These are phyloP conservation scores for Netelia fuscicornis DNA, from an alignment of 2,888 invertebrate species.

Conservation along the genomic window DNA sequence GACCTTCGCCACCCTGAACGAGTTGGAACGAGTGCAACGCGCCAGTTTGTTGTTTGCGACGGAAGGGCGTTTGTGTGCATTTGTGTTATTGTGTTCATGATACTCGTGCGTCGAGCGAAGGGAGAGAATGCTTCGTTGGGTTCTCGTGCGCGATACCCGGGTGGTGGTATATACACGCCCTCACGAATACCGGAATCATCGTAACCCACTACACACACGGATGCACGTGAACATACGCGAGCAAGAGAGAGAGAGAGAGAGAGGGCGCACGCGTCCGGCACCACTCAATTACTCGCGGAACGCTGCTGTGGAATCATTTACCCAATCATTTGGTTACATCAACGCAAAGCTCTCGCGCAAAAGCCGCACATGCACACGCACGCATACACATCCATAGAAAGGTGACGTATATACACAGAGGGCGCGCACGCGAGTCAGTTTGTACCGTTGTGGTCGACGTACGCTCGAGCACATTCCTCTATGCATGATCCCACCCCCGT, in stretches of 20 bases:
- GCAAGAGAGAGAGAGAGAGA: neutral
- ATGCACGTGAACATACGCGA: neutral
- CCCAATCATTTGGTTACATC: constrained; percentile 85
- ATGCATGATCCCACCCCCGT: constrained; percentile 1
- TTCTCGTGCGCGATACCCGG: too few relatives aligned
- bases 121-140: too few relatives aligned
- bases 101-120: neutral
- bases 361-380: constrained; percentile 36
- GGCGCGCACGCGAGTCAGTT: constrained; percentile 8
- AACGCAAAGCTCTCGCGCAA: constrained; percentile 76
- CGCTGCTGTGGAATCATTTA: constrained; percentile 84
- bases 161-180: neutral
- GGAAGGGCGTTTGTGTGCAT: constrained; percentile 33
- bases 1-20: neutral
- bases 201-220: too few relatives aligned
- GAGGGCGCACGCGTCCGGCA: constrained; percentile 73
- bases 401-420: constrained; percentile 4
- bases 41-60: neutral
- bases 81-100: constrained; percentile 37
- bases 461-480: neutral
- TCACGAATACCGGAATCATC: constrained; percentile 31
- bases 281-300: constrained; percentile 85
- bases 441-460: constrained; percentile 9
- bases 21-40: neutral
- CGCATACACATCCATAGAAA: constrained; percentile 22